Evolutionary conservation across 2,888 invertebrate species (phyloP).

Genomic region (Hydrotaea diabolus): DNA sequence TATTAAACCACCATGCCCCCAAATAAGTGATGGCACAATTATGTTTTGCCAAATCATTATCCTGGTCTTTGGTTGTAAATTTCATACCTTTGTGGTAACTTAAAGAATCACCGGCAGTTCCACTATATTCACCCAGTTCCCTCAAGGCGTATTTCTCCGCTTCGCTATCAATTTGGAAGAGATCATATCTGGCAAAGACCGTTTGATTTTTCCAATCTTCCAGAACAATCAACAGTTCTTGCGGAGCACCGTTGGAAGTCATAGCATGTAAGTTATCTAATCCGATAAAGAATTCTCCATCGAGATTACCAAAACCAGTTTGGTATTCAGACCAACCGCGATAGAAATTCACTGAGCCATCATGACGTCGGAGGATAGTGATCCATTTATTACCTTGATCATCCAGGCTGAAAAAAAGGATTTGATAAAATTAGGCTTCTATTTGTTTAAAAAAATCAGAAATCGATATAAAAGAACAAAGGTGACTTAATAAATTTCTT

Average conservation of each 20-base stretch:
- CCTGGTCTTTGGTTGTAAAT: background rate
- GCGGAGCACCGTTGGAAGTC: background rate
- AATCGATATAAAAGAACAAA: no score
- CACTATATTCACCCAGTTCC: background rate
- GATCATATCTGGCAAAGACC: conserved; percentile 9
- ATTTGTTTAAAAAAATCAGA: no score
- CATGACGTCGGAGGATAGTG: background rate
- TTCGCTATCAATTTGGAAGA: conserved; percentile 10
- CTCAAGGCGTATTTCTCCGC: conserved; percentile 15
- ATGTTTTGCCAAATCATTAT: background rate
- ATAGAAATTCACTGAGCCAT: conserved; percentile 26
- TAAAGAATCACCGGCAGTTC: conserved; percentile 8
- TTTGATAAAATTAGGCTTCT: no score
- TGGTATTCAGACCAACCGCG: conserved; percentile 2
- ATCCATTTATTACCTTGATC: background rate
- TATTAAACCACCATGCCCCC: conserved; percentile 29
- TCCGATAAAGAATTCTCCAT: conserved; percentile 18
- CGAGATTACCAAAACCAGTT: background rate
- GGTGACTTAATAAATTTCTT: no score
- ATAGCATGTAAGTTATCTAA: background rate
- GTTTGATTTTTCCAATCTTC: background rate
- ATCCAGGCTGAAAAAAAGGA: background rate
- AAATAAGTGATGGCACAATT: background rate
- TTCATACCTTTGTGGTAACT: background rate
- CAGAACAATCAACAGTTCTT: background rate